Base-by-base conservation (phyloP, 2,797 vertebrate species). In the Hoplostethus atlanticus region DNA sequence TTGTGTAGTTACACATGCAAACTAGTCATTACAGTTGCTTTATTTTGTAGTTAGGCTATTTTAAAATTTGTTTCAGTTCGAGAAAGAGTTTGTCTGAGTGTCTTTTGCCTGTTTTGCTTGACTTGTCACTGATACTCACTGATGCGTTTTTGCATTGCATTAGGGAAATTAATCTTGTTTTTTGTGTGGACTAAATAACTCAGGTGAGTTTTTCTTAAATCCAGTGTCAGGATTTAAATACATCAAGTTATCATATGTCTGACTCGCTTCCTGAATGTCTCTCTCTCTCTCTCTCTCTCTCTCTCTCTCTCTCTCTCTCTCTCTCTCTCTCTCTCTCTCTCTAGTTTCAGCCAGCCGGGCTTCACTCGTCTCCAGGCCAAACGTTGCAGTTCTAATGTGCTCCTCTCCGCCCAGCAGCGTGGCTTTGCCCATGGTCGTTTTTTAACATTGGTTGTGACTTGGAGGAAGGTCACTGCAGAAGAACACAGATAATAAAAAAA, bases 401-500 rank as follows among this genome's bases (percentile, higher is more conserved):
- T 58, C 42, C 56, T 25, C 38, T 40, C 38, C 38, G 5, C 9
- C 38, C 9, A 10, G 38, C 38, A 40, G 47, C 51, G 12, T 16
- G 25, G 38, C 42, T 50, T 60, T 57, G 64, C 44, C 42, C 48
- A 12, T 38, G 38, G 31, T 57, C 7, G 17, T 65, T 25, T 61
- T 47, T 48, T 21, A 47, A 67, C 56, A 64, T 76, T 58, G 59
- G 53, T 31, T 56, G 40, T 61, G 40, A 74, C 57, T 61, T 38
- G 1, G 30, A 68, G 72, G 72, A 74, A 69, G 46, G 58, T 68
- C 53, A 17, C 51, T 28, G 44, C 44, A 76, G 31, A 68, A 34
- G 51, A 76, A 52, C 60, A 57, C 48, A 50, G n/a, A n/a, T n/a
- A n/a, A n/a, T n/a, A n/a, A n/a, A n/a, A 34, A 73, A 31, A 62